A percentile compares a stretch with the other conserved stretches of the same genome.
phyloP scores from a whole-genome alignment of 2,113 vertebrate species.

The Arvicanthis niloticus region DNA sequence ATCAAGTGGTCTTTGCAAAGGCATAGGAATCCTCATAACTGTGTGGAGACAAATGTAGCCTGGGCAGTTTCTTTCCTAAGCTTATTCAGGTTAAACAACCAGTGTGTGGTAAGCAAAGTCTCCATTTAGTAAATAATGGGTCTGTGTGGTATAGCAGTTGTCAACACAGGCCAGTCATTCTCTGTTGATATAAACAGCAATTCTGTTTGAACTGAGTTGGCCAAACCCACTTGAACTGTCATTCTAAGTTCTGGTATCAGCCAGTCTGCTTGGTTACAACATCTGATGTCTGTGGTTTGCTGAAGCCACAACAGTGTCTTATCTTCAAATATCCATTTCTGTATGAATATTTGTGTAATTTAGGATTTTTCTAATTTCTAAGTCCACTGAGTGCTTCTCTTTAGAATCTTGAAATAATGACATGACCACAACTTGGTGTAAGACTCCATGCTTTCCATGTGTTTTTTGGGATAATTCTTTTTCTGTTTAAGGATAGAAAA shows the following conservation, averaged over 20 bases:
- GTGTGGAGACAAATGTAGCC: background rate
- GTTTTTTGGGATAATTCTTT: background rate
- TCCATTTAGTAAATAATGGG: background rate
- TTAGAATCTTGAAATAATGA: slow-evolving; percentile 37
- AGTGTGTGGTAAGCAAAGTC: background rate
- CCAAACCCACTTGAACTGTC: background rate
- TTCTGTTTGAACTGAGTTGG: slow-evolving; percentile 11
- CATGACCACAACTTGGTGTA: background rate
- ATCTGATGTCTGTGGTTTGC: background rate
- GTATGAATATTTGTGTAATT: background rate
- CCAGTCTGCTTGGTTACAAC: background rate
- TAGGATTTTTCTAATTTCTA: slow-evolving; percentile 44
- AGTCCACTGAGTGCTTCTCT: slow-evolving; percentile 49
- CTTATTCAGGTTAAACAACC: slow-evolving; percentile 16
- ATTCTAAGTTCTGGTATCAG: background rate
- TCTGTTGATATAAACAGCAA: background rate
- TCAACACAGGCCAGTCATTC: background rate
- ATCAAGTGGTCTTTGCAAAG: slow-evolving; percentile 54
- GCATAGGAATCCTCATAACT: slow-evolving; percentile 59
- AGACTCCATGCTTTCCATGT: background rate
- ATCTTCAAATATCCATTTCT: background rate
- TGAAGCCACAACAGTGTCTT: background rate
- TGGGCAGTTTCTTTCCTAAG: slow-evolving; percentile 41
- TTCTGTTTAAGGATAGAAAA: slow-evolving; percentile 64
- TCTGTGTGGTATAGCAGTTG: background rate